Conservation (phyloP, 2,888 invertebrate genomes). For the Polylopha cassiicola region DNA sequence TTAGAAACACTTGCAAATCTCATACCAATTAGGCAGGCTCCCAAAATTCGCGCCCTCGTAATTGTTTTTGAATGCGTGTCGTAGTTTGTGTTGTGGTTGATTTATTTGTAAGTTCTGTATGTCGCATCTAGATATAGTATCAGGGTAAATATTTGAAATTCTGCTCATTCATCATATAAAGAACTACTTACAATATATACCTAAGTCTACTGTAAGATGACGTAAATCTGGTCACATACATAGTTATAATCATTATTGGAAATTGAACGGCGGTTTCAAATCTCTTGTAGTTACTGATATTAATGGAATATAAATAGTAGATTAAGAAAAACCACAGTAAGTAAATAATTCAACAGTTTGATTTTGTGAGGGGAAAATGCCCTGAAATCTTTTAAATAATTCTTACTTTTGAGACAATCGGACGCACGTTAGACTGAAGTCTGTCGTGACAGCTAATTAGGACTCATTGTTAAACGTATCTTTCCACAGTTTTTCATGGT, state of each 20-base stretch:
- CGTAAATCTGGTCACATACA: too few species aligned
- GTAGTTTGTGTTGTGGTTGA: conserved; percentile 63
- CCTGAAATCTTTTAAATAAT: conserved; percentile 72
- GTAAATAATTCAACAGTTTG: conserved; percentile 37
- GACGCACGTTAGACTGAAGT: conserved; percentile 48
- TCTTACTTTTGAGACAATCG: conserved; percentile 64
- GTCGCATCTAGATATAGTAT: conserved; percentile 8
- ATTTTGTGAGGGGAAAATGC: conserved; percentile 67
- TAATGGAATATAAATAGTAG: neutral
- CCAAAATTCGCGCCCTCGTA: conserved; percentile 70
- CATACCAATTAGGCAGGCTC: conserved; percentile 75
- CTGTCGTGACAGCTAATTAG: conserved; percentile 76
- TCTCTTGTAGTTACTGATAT: too few species aligned
- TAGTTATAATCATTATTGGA: too few species aligned
- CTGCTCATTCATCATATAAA: too few species aligned
- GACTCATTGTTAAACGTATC: conserved; percentile 72
- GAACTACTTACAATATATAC: too few species aligned
- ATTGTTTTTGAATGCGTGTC: conserved; percentile 71
- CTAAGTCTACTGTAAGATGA: too few species aligned
- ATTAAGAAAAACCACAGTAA: conserved; percentile 35
- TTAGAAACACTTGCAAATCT: conserved; percentile 75
- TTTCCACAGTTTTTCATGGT: conserved; percentile 43
- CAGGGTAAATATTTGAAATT: too few species aligned
- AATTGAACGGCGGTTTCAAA: too few species aligned
- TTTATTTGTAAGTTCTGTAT: conserved; percentile 52